phyloP scores from a whole-genome alignment of 2,113 vertebrate genomes.

The Sorex araneus region DNA sequence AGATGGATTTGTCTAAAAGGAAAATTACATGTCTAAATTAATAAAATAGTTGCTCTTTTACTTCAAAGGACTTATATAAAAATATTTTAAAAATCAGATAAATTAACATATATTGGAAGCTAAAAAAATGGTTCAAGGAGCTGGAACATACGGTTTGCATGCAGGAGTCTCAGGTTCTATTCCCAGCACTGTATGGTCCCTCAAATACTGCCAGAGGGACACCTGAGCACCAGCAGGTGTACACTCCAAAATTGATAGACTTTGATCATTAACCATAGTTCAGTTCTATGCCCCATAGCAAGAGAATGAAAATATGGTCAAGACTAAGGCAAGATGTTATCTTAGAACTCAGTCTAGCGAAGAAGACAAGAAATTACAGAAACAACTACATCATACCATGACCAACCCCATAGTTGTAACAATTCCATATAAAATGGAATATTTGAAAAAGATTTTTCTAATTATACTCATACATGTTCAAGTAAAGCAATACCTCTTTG shows the following conservation, averaged over 20 bases:
- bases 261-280: constrained; percentile 24
- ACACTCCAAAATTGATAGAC: neutral
- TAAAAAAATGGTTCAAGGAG: too few species aligned
- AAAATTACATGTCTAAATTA: neutral
- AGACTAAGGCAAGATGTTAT: neutral
- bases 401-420: neutral
- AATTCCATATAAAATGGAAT: neutral
- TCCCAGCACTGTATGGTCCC: too few species aligned
- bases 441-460: neutral
- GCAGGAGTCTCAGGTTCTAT: too few species aligned
- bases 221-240: too few species aligned
- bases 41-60: neutral
- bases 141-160: too few species aligned
- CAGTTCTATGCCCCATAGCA: neutral
- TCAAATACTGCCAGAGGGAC: too few species aligned
- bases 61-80: neutral
- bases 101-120: neutral
- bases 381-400: neutral
- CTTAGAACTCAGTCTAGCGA: neutral
- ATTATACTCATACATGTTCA: neutral
- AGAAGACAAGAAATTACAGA: neutral
- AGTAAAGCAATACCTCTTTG: neutral
- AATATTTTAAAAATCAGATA: neutral
- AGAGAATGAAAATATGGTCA: neutral
- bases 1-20: neutral